phyloP scores from a whole-genome alignment of 1,140 invertebrate species.

The Aphelenchoides avenae region DNA sequence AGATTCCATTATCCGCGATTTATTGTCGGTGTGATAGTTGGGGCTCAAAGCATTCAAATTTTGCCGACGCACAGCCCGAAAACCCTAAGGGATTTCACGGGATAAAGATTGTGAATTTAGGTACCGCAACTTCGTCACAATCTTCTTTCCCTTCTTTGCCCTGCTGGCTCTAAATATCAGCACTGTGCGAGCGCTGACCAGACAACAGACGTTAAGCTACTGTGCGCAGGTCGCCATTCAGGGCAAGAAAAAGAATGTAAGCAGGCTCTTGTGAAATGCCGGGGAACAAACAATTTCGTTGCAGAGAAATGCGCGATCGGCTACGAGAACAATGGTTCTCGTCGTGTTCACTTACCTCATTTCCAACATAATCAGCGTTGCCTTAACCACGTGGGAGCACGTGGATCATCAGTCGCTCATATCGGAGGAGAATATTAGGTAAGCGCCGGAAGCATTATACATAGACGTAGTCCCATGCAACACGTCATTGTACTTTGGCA shows the following conservation, averaged over 20 bases:
- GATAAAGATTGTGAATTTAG: no score
- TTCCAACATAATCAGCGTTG: constrained; percentile 54
- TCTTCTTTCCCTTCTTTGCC: constrained; percentile 57
- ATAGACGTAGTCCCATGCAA: no score
- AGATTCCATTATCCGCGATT: no score
- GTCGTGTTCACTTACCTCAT: constrained; percentile 55
- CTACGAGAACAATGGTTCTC: constrained; percentile 51
- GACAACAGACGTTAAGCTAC: constrained; percentile 30
- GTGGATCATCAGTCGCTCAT: constrained; percentile 43
- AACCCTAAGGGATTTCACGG: no score
- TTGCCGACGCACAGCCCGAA: no score
- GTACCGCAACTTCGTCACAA: constrained; percentile 55
- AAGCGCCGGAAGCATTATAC: no score
- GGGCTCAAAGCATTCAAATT: no score
- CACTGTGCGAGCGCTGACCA: constrained; percentile 45
- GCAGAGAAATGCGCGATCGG: constrained; percentile 47
- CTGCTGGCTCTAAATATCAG: constrained; percentile 47
- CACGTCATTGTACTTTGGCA: no score
- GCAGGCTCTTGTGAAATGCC: neutral
- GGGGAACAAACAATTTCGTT: neutral
- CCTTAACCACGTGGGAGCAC: constrained; percentile 55
- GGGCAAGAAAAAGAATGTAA: neutral
- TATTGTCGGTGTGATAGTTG: no score
- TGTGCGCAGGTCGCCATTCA: constrained; percentile 24
- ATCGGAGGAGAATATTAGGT: neutral